A percentile compares a stretch with the other conserved stretches of the same genome.
These are phyloP conservation scores for Acanthurus lineatus DNA, from an alignment of 2,797 vertebrate genomes.

Conservation along the genomic window DNA sequence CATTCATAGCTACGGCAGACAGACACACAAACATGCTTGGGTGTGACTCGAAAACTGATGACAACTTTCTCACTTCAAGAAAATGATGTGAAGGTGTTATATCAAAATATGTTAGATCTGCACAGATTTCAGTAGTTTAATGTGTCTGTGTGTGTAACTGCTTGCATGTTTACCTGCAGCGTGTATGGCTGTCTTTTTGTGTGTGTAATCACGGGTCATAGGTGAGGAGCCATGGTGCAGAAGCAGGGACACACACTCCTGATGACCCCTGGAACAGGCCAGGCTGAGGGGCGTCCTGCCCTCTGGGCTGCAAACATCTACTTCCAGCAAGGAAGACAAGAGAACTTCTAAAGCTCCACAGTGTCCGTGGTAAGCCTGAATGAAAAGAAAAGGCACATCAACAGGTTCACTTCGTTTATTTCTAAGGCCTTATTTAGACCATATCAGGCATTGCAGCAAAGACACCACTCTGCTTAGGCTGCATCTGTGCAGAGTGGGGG, in stretches of 20 bases:
- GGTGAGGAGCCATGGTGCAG: conserved; percentile 96
- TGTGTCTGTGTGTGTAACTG: background rate
- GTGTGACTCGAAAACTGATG: conserved; percentile 2
- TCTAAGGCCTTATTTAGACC: background rate
- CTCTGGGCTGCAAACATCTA: conserved; percentile 93
- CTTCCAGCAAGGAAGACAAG: conserved; percentile 93
- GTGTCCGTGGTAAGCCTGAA: conserved; percentile 95
- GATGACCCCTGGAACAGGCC: conserved; percentile 94
- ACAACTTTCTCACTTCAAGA: background rate
- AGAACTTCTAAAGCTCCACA: conserved; percentile 95
- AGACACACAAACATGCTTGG: conserved; percentile 18
- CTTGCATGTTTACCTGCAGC: conserved; percentile 90
- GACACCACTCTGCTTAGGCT: too few relatives aligned
- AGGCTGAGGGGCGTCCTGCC: conserved; percentile 94
- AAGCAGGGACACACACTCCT: conserved; percentile 96
- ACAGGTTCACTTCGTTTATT: background rate
- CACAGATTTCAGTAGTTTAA: background rate
- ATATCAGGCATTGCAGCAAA: too few relatives aligned
- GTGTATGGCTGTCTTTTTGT: conserved; percentile 95
- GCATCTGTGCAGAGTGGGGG: too few relatives aligned
- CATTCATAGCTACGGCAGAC: conserved; percentile 89
- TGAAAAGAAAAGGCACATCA: conserved; percentile 14
- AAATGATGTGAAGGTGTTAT: background rate
- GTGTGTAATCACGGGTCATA: conserved; percentile 92
- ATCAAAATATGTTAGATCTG: background rate